A percentile compares a stretch with the other conserved stretches of the same genome.
Conservation (phyloP, 2,888 invertebrate genomes). For the Polylopha cassiicola region DNA sequence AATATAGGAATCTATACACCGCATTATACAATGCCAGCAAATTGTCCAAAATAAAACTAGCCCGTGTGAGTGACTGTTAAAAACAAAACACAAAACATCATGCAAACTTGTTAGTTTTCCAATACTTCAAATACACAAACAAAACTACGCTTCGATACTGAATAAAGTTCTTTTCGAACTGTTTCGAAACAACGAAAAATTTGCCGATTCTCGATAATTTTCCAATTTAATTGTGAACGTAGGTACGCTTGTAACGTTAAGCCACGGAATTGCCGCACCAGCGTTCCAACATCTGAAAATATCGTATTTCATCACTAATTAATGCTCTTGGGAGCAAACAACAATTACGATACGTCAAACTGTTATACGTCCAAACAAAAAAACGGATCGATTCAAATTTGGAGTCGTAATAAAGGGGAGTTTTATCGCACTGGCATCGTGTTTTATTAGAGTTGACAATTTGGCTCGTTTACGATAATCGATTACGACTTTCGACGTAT, state of each 20-base stretch:
- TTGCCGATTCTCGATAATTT: conserved; percentile 36
- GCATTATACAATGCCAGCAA: too few relatives aligned
- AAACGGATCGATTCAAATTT: conserved; percentile 25
- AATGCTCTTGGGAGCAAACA: conserved; percentile 59
- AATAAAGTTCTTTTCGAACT: conserved; percentile 24
- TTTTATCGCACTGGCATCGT: conserved; percentile 44
- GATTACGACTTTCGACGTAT: conserved; percentile 24
- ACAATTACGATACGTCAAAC: conserved; percentile 58
- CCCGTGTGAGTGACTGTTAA: too few relatives aligned
- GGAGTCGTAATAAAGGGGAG: conserved; percentile 45
- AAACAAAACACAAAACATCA: too few relatives aligned
- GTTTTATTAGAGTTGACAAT: conserved; percentile 62
- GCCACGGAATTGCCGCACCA: conserved; percentile 22
- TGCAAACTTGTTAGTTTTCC: too few relatives aligned
- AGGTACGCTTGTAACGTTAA: conserved; percentile 15
- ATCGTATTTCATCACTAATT: conserved; percentile 69
- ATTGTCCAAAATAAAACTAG: too few relatives aligned
- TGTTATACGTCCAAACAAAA: conserved; percentile 44
- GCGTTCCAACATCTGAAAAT: conserved; percentile 45
- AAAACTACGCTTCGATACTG: conserved; percentile 14
- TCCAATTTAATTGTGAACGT: conserved; percentile 37
- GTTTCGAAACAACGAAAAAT: conserved; percentile 28
- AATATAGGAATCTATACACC: too few relatives aligned
- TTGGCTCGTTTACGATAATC: conserved; percentile 48
- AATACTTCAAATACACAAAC: too few relatives aligned